Evolutionary conservation across 2,888 invertebrate genomes (phyloP).

Genomic region (Acholoe squamosa): DNA sequence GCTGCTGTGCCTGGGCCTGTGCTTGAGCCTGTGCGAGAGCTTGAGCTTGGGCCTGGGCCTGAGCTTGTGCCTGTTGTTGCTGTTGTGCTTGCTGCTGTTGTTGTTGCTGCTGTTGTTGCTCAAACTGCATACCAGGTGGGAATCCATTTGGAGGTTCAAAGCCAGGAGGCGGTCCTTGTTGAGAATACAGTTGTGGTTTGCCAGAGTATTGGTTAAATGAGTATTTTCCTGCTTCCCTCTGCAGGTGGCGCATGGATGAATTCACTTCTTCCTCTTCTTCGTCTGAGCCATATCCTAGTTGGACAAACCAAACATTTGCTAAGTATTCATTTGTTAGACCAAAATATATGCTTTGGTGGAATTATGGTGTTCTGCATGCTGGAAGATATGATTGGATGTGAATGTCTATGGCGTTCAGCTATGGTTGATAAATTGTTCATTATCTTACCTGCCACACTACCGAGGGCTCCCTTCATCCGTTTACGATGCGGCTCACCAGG

Average conservation of each 20-base stretch:
- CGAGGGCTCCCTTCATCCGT: slow-evolving; percentile 66
- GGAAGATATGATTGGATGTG: no score
- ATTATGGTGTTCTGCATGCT: no score
- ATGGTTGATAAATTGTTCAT: background rate
- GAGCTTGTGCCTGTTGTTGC: slow-evolving; percentile 41
- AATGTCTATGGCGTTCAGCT: no score
- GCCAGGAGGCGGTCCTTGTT: slow-evolving; percentile 42
- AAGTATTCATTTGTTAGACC: background rate
- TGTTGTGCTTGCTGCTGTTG: slow-evolving; percentile 56
- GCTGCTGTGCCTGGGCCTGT: slow-evolving; percentile 54
- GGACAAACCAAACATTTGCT: background rate
- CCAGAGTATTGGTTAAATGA: slow-evolving; percentile 70
- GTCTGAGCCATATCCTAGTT: slow-evolving; percentile 68
- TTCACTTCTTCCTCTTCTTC: slow-evolving; percentile 68
- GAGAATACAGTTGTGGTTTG: slow-evolving; percentile 69
- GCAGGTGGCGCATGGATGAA: slow-evolving; percentile 64
- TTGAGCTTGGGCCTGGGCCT: slow-evolving; percentile 42
- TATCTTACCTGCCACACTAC: slow-evolving; percentile 65
- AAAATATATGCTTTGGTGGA: no score
- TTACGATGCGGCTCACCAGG: slow-evolving; percentile 63
- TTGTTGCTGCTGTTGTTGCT: slow-evolving; percentile 38
- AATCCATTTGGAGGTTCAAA: slow-evolving; percentile 34
- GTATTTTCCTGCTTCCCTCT: slow-evolving; percentile 66
- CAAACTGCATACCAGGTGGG: slow-evolving; percentile 37
- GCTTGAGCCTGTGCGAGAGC: slow-evolving; percentile 58